Conservation (phyloP, 2,797 vertebrate species). For the Malacoraja senta region DNA sequence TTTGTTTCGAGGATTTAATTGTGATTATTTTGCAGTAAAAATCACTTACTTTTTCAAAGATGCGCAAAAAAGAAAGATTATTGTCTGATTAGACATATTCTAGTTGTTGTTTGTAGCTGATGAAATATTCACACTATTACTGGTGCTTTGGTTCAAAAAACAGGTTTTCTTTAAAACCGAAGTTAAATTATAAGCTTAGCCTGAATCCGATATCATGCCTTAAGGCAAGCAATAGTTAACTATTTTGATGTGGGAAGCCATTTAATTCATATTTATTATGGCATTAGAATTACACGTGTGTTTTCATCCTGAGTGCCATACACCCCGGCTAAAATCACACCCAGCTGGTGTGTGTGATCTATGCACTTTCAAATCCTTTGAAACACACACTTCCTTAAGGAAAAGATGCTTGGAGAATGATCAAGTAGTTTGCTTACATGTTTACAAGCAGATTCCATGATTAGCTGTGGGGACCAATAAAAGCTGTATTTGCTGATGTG, state of each 20-base stretch:
- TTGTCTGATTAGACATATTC: background rate
- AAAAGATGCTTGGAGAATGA: background rate
- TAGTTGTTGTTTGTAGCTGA: background rate
- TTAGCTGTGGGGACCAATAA: background rate
- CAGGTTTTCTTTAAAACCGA: background rate
- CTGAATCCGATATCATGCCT: background rate
- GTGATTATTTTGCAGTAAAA: background rate
- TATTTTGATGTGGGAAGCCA: too few species aligned
- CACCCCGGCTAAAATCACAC: background rate
- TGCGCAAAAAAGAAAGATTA: background rate
- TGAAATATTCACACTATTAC: background rate
- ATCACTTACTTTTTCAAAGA: background rate
- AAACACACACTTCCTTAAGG: background rate
- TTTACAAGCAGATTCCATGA: background rate
- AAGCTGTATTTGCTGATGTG: background rate
- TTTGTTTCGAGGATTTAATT: background rate
- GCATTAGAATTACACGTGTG: background rate
- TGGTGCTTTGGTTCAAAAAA: background rate
- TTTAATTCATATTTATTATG: background rate
- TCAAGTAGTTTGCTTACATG: background rate
- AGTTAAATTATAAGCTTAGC: too few species aligned
- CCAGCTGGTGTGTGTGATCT: background rate
- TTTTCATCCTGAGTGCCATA: background rate
- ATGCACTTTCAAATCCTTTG: background rate
- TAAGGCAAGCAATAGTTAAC: background rate